Percentiles rank a stretch among this genome's conserved stretches.
Conservation (phyloP, 2,113 vertebrate genomes). For the Ochotona curzoniae region DNA sequence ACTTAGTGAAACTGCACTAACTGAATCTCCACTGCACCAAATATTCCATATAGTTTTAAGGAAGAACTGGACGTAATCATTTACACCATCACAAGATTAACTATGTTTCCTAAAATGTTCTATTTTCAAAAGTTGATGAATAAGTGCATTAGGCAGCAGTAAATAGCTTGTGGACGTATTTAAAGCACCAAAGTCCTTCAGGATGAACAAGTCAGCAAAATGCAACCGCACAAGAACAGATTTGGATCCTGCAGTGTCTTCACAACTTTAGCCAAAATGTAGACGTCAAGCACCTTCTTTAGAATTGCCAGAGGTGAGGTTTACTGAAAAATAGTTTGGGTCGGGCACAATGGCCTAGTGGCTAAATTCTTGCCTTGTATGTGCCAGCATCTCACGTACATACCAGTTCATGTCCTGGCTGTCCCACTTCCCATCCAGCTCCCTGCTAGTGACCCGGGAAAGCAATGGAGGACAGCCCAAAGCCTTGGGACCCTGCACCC, state of each 20-base stretch:
- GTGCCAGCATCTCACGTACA: too few relatives aligned
- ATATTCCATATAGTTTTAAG: neutral
- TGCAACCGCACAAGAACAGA: neutral
- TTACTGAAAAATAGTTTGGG: neutral
- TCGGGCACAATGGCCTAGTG: too few relatives aligned
- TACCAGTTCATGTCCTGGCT: too few relatives aligned
- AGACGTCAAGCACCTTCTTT: neutral
- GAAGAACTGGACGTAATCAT: conserved; percentile 3
- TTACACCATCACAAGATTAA: conserved; percentile 62
- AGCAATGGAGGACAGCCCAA: too few relatives aligned
- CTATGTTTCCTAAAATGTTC: conserved; percentile 48
- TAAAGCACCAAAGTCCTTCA: conserved; percentile 48
- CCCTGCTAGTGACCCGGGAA: too few relatives aligned
- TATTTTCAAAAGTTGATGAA: conserved; percentile 57
- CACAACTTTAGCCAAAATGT: neutral
- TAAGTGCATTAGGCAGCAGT: conserved; percentile 46
- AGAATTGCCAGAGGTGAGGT: conserved; percentile 14
- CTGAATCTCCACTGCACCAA: neutral
- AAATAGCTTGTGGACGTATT: conserved; percentile 17
- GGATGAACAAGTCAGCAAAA: conserved; percentile 66
- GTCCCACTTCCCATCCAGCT: too few relatives aligned
- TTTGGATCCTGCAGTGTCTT: neutral
- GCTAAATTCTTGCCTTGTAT: too few relatives aligned
- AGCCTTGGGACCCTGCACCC: too few relatives aligned
- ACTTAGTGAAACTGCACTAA: neutral